A percentile compares a stretch with the other conserved stretches of the same genome.
phyloP scores from a whole-genome alignment of 2,797 vertebrate species.

The Botia almorhae region DNA sequence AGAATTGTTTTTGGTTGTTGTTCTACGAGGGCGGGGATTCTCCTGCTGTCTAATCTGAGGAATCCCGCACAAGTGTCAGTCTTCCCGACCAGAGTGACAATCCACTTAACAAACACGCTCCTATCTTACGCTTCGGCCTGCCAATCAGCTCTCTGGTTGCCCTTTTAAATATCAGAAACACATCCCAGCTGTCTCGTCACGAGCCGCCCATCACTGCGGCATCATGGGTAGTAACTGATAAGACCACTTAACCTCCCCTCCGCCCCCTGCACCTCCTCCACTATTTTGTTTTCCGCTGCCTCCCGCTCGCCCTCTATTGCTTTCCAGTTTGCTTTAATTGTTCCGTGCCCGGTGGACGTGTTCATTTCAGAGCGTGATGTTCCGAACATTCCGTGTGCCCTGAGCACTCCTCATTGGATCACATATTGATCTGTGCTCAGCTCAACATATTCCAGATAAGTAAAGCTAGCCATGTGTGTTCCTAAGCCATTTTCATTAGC shows the following conservation, averaged over 20 bases:
- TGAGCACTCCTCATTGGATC: slow-evolving; percentile 41
- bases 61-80: slow-evolving; percentile 54
- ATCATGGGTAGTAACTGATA: slow-evolving; percentile 55
- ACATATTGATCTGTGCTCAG: slow-evolving; percentile 53
- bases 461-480: background rate
- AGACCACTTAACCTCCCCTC: slow-evolving; percentile 53
- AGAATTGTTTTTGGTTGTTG: slow-evolving; percentile 11
- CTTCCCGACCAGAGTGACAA: slow-evolving; percentile 56
- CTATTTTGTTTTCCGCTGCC: slow-evolving; percentile 16
- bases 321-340: slow-evolving; percentile 26
- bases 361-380: slow-evolving; percentile 23
- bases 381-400: slow-evolving; percentile 7
- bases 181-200: slow-evolving; percentile 51
- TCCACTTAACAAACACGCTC: slow-evolving; percentile 59
- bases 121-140: slow-evolving; percentile 39
- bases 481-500: slow-evolving; percentile 46
- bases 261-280: background rate
- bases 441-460: slow-evolving; percentile 48
- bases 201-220: slow-evolving; percentile 45
- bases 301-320: background rate
- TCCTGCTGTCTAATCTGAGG: slow-evolving; percentile 41
- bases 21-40: slow-evolving; percentile 33
- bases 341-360: slow-evolving; percentile 11
- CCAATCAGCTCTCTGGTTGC: slow-evolving; percentile 56
- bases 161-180: slow-evolving; percentile 60